Percentiles rank a stretch among this genome's conserved stretches.
phyloP scores from a whole-genome alignment of 2,888 invertebrate genomes.

The Argynnis bischoffii region DNA sequence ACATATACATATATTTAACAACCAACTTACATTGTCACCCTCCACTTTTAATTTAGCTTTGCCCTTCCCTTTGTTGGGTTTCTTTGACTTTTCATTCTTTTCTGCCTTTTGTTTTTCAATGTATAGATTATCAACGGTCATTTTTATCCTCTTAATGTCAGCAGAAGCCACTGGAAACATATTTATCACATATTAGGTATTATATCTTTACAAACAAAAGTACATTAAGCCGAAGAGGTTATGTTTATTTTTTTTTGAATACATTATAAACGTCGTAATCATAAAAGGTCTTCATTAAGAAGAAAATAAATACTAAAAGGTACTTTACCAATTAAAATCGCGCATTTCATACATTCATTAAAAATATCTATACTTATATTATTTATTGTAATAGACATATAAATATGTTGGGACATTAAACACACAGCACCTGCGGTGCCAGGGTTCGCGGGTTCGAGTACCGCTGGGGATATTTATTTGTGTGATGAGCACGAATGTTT shows the following conservation, averaged over 20 bases:
- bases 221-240: not conserved
- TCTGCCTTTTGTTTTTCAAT: constrained; percentile 94
- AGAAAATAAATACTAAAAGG: no score
- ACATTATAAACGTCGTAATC: not conserved
- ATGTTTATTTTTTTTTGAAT: not conserved
- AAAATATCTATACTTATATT: no score
- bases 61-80: constrained; percentile 89
- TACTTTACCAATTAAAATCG: no score
- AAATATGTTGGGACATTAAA: no score
- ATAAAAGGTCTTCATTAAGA: no score
- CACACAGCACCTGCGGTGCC: no score
- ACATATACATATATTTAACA: not conserved
- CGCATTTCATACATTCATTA: no score
- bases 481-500: no score
- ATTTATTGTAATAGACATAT: no score
- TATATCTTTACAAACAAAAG: not conserved
- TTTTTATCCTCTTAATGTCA: constrained; percentile 93
- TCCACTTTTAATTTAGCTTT: constrained; percentile 88
- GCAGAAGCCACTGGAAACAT: constrained; percentile 86
- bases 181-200: not conserved
- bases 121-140: constrained; percentile 90
- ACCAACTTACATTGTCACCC: constrained; percentile 86
- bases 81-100: constrained; percentile 90
- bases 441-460: no score
- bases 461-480: no score